phyloP scores from a whole-genome alignment of 2,888 invertebrate genomes.

The Pyrgus malvae region DNA sequence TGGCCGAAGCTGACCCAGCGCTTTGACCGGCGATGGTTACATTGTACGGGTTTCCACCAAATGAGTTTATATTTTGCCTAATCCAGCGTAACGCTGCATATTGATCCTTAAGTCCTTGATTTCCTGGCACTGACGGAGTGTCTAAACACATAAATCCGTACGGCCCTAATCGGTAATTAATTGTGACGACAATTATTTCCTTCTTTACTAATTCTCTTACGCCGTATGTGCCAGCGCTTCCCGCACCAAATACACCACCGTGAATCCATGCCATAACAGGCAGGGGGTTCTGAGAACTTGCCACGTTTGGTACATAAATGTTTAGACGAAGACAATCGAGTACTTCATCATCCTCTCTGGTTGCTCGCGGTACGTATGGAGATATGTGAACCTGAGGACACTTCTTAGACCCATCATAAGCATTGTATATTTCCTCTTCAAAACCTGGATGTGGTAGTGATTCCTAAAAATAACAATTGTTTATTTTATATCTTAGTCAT shows the following conservation, averaged over 20 bases:
- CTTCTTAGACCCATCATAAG: conserved; percentile 54
- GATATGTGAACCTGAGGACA: conserved; percentile 55
- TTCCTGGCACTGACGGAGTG: conserved; percentile 61
- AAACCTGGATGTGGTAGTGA: conserved; percentile 51
- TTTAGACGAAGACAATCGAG: conserved; percentile 86
- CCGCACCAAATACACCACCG: conserved; percentile 59
- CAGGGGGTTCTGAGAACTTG: conserved; percentile 57
- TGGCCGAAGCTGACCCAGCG: conserved; percentile 62
- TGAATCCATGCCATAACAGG: conserved; percentile 73
- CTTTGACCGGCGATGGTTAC: conserved; percentile 68
- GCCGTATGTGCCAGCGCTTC: conserved; percentile 54
- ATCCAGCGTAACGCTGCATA: conserved; percentile 65
- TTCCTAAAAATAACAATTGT: conserved; percentile 50
- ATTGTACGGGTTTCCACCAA: conserved; percentile 71
- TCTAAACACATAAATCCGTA: conserved; percentile 73
- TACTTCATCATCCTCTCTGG: conserved; percentile 43
- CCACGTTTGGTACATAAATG: conserved; percentile 70
- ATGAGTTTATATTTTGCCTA: conserved; percentile 60
- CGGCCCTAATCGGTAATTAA: conserved; percentile 71
- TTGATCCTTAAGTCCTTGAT: conserved; percentile 73
- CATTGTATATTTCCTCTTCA: conserved; percentile 56
- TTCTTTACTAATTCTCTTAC: conserved; percentile 58
- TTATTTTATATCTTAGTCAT: too few species aligned
- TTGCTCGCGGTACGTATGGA: conserved; percentile 31
- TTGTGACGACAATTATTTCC: conserved; percentile 62